A percentile compares a stretch with the other conserved stretches of the same genome.
Evolutionary conservation across 2,797 vertebrate genomes (phyloP).

Genomic region (Taenioides sp.): DNA sequence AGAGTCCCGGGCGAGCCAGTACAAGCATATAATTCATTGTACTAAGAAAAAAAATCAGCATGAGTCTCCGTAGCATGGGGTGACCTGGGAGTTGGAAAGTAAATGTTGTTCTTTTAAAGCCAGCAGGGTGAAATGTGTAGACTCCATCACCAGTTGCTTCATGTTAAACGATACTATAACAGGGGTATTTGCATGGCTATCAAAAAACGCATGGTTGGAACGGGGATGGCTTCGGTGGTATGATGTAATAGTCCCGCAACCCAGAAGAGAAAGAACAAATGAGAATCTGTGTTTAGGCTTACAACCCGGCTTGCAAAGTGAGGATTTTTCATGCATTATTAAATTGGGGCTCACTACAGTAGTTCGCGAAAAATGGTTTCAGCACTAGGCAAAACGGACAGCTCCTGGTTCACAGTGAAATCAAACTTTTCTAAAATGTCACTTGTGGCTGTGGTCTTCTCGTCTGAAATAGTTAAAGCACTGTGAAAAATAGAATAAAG

Average conservation of each 20-base stretch:
- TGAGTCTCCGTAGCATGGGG: constrained; percentile 50
- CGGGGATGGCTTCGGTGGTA: constrained; percentile 29
- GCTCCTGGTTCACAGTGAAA: constrained; percentile 1
- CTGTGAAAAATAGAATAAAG: background rate
- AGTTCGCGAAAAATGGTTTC: background rate
- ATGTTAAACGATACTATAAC: constrained; percentile 1
- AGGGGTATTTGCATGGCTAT: constrained; percentile 17
- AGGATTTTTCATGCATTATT: constrained; percentile 10
- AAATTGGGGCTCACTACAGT: background rate
- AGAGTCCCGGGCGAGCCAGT: constrained; percentile 61
- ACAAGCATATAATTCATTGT: constrained; percentile 71
- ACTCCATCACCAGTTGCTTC: constrained; percentile 13
- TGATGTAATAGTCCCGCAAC: constrained; percentile 65
- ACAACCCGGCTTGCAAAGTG: background rate
- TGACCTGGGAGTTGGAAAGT: constrained; percentile 54
- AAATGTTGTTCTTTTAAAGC: constrained; percentile 55
- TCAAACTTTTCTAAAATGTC: too few species aligned
- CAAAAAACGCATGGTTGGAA: constrained; percentile 27
- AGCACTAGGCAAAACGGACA: constrained; percentile 22
- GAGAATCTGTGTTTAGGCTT: constrained; percentile 34
- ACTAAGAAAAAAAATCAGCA: constrained; percentile 58
- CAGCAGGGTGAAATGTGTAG: constrained; percentile 21
- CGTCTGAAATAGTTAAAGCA: background rate
- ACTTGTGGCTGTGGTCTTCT: background rate
- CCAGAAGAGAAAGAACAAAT: constrained; percentile 42